Conservation (phyloP, 2,888 invertebrate species). For the Acronicta aceris region DNA sequence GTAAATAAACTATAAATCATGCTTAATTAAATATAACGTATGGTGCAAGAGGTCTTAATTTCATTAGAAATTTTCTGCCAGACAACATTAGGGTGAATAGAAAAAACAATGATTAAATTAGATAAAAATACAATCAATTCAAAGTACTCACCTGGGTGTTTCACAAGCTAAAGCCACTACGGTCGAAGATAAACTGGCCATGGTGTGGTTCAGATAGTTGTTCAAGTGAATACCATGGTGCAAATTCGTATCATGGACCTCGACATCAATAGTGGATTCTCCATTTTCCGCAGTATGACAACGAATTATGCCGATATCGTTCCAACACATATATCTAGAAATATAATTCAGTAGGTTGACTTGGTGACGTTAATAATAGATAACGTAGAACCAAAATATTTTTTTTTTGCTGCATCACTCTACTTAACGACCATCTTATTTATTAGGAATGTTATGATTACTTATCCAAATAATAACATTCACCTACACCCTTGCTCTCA, state of each 20-base stretch:
- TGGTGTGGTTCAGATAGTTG: conserved; percentile 95
- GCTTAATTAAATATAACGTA: no score
- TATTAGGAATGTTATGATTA: no score
- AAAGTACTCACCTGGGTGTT: conserved; percentile 88
- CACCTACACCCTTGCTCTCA: no score
- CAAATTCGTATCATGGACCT: conserved; percentile 97
- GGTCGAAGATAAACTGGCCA: conserved; percentile 95
- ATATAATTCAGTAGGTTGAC: not conserved
- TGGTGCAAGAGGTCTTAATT: no score
- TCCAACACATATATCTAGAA: conserved; percentile 94
- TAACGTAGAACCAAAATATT: not conserved
- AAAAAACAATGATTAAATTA: no score
- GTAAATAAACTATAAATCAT: no score
- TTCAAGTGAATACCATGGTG: conserved; percentile 97
- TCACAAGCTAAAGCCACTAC: conserved; percentile 94
- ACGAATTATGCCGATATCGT: conserved; percentile 96
- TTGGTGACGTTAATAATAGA: not conserved
- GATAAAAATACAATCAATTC: not conserved
- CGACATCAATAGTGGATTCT: conserved; percentile 96
- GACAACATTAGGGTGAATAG: no score
- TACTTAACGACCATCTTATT: not conserved
- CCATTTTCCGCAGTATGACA: conserved; percentile 92
- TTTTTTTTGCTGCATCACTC: not conserved
- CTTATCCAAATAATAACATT: not conserved
- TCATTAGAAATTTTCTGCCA: no score